Evolutionary conservation across 2,888 invertebrate species (phyloP), one percentile per base, ranked within the genome.

Genomic region (Habrosyne pyritoides): DNA sequence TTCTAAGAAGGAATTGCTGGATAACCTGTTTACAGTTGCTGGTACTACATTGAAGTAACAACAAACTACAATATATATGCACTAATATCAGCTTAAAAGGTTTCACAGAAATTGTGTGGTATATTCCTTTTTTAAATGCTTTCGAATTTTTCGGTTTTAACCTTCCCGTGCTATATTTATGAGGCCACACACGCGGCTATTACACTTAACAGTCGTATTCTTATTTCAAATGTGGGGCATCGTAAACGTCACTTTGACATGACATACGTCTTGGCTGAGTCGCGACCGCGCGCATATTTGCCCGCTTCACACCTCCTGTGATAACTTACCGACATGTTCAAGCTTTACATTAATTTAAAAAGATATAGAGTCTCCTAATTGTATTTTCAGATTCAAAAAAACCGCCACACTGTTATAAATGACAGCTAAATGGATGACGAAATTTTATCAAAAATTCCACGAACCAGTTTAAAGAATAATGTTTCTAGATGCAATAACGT

Each of bases 111-210:
- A 8, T 42, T n/a, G 8, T 18, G 5, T 18, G 18, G 18, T 2
- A 24, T 24, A 24, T 24, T 24, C 24, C n/a, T 42, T 18, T 6
- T n/a, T 42, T 18, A 18, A 42, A 28, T 30, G 30, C 22, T 52
- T 30, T 24, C 7, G 10, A 36, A 10, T 22, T 22, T 49, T 30
- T 47, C 10, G 53, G 53, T 53, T 55, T 57, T 53, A 59, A 61
- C 56, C 63, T 61, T 61, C 69, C 67, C 69, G 63, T 55, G 68
- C 65, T 66, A 67, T 62, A 60, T 78, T 81, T 77, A 81, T 59
- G 78, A 80, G 87, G 73, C 89, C 90, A 87, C 89, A 89, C 90
- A 86, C 80, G 77, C 66, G 55, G 81, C 66, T 63, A 42, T 42
- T 42, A 42, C 24, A 24, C 24, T 70, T 75, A 64, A 71, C 66